phyloP scores from a whole-genome alignment of 2,888 invertebrate genomes.

The Mimumesa dahlbomi region DNA sequence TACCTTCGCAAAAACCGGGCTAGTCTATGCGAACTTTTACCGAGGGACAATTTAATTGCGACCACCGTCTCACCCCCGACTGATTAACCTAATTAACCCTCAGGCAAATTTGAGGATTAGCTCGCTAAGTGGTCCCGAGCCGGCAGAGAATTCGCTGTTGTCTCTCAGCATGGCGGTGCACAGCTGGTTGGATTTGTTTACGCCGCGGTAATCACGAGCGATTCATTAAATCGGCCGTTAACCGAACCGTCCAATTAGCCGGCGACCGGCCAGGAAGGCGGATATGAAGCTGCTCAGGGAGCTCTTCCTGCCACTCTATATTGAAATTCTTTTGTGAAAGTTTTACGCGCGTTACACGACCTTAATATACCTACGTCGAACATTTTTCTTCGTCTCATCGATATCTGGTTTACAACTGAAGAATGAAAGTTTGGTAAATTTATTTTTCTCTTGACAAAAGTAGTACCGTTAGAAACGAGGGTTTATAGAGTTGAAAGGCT shows the following conservation, averaged over 20 bases:
- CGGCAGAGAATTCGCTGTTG: conserved; percentile 17
- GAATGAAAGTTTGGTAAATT: too few relatives aligned
- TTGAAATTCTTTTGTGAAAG: not conserved
- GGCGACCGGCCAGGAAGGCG: conserved; percentile 29
- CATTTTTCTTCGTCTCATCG: too few relatives aligned
- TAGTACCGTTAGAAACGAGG: too few relatives aligned
- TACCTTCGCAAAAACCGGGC: too few relatives aligned
- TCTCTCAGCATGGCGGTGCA: conserved; percentile 16
- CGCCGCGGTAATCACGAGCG: conserved; percentile 51
- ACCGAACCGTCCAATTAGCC: conserved; percentile 57
- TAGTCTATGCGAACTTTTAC: too few relatives aligned
- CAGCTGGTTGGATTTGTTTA: conserved; percentile 43
- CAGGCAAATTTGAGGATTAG: conserved; percentile 15
- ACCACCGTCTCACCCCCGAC: conserved; percentile 4
- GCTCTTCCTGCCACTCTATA: not conserved
- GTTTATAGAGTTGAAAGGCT: too few relatives aligned
- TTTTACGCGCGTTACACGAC: not conserved
- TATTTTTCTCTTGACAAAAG: too few relatives aligned
- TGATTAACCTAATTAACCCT: conserved; percentile 54
- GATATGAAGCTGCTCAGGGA: conserved; percentile 9
- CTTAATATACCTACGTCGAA: too few relatives aligned
- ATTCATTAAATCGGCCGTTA: conserved; percentile 58
- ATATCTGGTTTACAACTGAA: too few relatives aligned
- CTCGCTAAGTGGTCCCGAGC: not conserved
- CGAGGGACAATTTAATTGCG: conserved; percentile 33